Conservation (phyloP, 2,113 vertebrate genomes). For the Tyrannus savana region DNA sequence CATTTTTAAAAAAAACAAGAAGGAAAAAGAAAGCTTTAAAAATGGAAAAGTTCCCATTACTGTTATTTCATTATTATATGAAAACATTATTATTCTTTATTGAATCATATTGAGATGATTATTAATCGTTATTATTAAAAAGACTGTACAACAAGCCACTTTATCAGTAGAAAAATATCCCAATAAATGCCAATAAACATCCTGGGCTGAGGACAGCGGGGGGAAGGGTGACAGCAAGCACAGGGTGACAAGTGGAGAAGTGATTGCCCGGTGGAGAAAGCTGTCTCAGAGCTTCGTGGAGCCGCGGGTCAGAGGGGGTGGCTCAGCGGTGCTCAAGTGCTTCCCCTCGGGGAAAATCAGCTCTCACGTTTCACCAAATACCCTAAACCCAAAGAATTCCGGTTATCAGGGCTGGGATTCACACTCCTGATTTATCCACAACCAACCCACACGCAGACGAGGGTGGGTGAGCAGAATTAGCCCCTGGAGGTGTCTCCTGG, state of each 20-base stretch:
- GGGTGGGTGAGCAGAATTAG: rapidly evolving
- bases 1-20: background rate
- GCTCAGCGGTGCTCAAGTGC: background rate
- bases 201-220: background rate
- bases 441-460: background rate
- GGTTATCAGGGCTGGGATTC: background rate
- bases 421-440: rapidly evolving
- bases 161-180: background rate
- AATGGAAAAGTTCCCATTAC: rapidly evolving
- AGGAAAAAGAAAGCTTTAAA: background rate
- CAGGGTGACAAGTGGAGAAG: background rate
- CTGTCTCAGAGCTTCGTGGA: background rate
- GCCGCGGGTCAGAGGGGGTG: background rate
- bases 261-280: background rate
- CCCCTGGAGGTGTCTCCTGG: background rate
- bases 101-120: no score
- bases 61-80: background rate
- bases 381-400: background rate
- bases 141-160: background rate
- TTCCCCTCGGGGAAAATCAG: background rate
- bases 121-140: no score
- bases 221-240: background rate
- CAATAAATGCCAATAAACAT: background rate
- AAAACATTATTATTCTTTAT: no score
- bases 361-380: background rate